Evolutionary conservation across 2,797 vertebrate genomes (phyloP), one percentile per base, ranked within the genome.

Genomic region (Melanotaenia maccullochi): DNA sequence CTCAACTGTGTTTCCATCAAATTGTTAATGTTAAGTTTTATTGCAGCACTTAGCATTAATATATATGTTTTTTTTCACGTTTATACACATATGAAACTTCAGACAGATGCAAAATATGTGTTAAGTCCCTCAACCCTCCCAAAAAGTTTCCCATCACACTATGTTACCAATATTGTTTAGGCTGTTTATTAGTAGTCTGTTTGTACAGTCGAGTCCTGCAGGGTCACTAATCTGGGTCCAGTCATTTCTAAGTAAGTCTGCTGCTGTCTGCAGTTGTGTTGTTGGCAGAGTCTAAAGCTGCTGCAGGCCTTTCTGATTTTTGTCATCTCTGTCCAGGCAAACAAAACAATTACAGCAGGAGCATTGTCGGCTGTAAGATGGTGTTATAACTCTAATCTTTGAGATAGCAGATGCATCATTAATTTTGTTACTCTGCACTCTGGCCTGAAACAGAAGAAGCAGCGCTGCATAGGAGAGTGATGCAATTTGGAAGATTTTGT

Each of bases 401-500:
- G 75, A 77, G 83, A 89, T 84, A 85, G 59, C 55, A 75, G 49
- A 81, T 68, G 76, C 65, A 70, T 86, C 79, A 72, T 85, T 82
- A 25, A 78, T 68, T 77, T 64, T 58, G 38, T 65, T 69, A 62
- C 68, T 35, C 49, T 44, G 38, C 69, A 30, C 9, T 58, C 42
- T 32, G 65, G 69, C 71, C 62, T 65, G 81, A 82, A 82, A 87
- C 67, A 47, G 42, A 75, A 65, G 75, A 72, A 68, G 30, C 68
- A 16, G 14, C 58, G 69, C 58, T 68, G 71, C 72, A 69, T 71
- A 73, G 74, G 65, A 7, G 76, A 70, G 72, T 86, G 90, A 85
- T 88, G 87, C 81, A 90, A 87, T 91, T 88, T 86, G 33, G 71
- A 55, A 65, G 75, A 76, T 87, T 90, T 82, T 81, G 84, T 90